Evolutionary conservation across 2,113 vertebrate species (phyloP), one percentile per base, ranked within the genome.

Genomic region (Casuarius casuarius): DNA sequence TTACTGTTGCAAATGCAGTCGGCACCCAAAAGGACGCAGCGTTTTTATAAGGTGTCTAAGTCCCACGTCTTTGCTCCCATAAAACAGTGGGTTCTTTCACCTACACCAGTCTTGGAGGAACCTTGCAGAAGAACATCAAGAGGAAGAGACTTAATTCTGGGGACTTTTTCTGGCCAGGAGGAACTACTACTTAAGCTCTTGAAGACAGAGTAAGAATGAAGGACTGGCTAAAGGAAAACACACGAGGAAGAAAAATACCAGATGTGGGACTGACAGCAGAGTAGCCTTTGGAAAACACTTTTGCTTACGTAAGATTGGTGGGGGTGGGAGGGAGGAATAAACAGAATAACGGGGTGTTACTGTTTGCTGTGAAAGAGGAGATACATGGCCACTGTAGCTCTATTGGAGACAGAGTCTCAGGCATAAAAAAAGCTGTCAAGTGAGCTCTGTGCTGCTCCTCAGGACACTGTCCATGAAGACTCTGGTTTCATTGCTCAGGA

Each of bases 361-460:
- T 81, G 8, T 23, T 38, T 83, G 54, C 67, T 80, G 38, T 40
- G 73, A 77, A 72, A 54, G 58, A 90, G 63, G 58, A 87, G 58
- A 70, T 40, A 14, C 0, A 3, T 18, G 48, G n/a, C 35, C 26
- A 49, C 8, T 54, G 21, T 2, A 61, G 23, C 38, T 68, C 58
- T 22, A 29, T 33, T 33, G 42, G 44, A 46, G 46, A 68, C 29
- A 23, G 38, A 66, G 13, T 42, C 25, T 25, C 38, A 66, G 63
- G 16, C n/a, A 42, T 29, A 40, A 38, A 42, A 42, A 12, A 26
- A 66, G 44, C 66, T 68, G 66, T 46, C 20, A 68, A 22, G 44
- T 46, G 46, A 68, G 44, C 42, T 22, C 42, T 28, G 42, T 68
- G 28, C 66, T 42, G 44, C 14, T 31, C 46, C 66, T 84, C 42